A percentile compares a stretch with the other conserved stretches of the same genome.
phyloP scores from a whole-genome alignment of 2,113 vertebrate genomes.

The Malaclemys terrapin region DNA sequence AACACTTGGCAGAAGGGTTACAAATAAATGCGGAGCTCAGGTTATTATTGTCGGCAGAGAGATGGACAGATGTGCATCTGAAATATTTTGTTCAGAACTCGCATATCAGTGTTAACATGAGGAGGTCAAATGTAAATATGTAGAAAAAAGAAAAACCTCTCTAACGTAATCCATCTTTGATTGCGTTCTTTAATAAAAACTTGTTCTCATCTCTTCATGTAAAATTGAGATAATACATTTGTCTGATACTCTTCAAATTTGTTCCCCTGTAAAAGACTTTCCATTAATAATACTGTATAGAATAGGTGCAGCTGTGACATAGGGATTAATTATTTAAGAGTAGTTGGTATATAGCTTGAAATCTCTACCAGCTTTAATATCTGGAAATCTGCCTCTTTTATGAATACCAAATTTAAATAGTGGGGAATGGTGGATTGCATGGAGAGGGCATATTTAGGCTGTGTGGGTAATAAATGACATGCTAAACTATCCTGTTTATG shows the following conservation, averaged over 20 bases:
- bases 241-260: not conserved
- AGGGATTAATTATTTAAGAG: not conserved
- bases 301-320: not conserved
- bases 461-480: not conserved
- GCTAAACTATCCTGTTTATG: not conserved
- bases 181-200: not conserved
- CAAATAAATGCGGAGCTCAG: not conserved
- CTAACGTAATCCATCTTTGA: not conserved
- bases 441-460: accelerated
- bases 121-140: not conserved
- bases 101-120: not conserved
- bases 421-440: not conserved
- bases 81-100: not conserved
- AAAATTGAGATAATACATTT: not conserved
- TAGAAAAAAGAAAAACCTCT: not conserved
- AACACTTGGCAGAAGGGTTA: not conserved
- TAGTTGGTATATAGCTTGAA: not conserved
- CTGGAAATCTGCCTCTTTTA: not conserved
- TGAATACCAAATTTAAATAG: not conserved
- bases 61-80: not conserved
- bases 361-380: not conserved
- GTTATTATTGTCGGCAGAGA: not conserved
- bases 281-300: not conserved
- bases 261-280: not conserved
- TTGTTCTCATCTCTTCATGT: not conserved